Conservation (phyloP, 2,888 invertebrate genomes). For the Mesochorus sp. region DNA sequence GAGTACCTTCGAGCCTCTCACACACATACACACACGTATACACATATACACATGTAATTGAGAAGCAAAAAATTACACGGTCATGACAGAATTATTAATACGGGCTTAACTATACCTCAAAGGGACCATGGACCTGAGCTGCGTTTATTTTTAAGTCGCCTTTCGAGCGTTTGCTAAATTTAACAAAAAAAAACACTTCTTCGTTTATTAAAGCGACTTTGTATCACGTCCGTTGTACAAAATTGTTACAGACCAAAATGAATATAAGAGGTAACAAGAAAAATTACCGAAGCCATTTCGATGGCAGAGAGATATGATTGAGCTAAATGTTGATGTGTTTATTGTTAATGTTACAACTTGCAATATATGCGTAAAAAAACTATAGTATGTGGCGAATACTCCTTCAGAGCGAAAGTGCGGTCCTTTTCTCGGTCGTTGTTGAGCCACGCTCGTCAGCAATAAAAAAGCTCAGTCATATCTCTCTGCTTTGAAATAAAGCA, state of each 20-base stretch:
- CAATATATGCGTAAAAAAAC: not conserved
- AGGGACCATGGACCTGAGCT: slow-evolving; percentile 48
- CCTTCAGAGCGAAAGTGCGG: slow-evolving; percentile 80
- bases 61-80: too few relatives aligned
- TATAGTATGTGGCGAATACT: slow-evolving; percentile 69
- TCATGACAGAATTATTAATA: not conserved
- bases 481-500: slow-evolving; percentile 38
- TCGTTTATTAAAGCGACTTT: slow-evolving; percentile 12
- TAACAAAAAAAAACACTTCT: not conserved
- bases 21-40: slow-evolving; percentile 7
- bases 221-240: slow-evolving; percentile 2
- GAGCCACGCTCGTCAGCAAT: slow-evolving; percentile 67
- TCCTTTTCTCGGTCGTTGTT: slow-evolving; percentile 80
- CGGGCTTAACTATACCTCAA: slow-evolving; percentile 24
- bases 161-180: slow-evolving; percentile 26
- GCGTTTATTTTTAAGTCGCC: slow-evolving; percentile 17
- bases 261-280: not conserved
- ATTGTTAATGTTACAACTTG: slow-evolving; percentile 6
- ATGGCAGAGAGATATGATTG: slow-evolving; percentile 35
- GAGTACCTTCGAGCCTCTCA: slow-evolving; percentile 18
- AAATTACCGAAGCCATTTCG: not conserved
- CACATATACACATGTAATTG: slow-evolving; percentile 13
- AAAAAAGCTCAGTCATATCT: slow-evolving; percentile 32
- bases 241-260: slow-evolving; percentile 3
- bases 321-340: slow-evolving; percentile 9